phyloP scores from a whole-genome alignment of 2,888 invertebrate species.

The Ophion ellenae region DNA sequence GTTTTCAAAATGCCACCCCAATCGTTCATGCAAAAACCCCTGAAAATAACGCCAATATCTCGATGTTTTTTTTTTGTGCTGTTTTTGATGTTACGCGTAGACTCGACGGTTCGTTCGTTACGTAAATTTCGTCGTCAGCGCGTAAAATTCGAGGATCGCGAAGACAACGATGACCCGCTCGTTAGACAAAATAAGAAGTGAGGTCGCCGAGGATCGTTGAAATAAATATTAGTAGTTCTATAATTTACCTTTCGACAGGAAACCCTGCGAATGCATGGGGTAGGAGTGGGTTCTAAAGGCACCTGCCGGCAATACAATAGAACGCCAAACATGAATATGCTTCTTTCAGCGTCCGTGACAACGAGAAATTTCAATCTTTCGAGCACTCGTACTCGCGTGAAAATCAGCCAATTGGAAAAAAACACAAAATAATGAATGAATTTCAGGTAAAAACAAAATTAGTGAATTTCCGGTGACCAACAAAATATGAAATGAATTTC shows the following conservation, averaged over 20 bases:
- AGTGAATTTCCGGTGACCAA: background rate
- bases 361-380: constrained; percentile 19
- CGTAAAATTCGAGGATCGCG: background rate
- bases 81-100: background rate
- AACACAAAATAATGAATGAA: background rate
- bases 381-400: background rate
- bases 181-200: background rate
- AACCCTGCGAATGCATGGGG: constrained; percentile 85
- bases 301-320: constrained; percentile 83
- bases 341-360: constrained; percentile 3
- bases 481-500: background rate
- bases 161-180: background rate
- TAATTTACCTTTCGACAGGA: constrained; percentile 87
- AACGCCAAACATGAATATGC: constrained; percentile 75
- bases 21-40: constrained; percentile 7
- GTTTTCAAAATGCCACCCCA: background rate
- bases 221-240: constrained; percentile 75
- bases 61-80: background rate
- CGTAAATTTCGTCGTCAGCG: background rate
- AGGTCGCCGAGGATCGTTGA: constrained; percentile 44
- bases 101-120: background rate
- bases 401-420: background rate
- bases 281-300: constrained; percentile 82
- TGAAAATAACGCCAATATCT: constrained; percentile 3
- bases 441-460: background rate